Percentiles rank a stretch among this genome's conserved stretches.
Conservation (phyloP, 2,113 vertebrate species). For the Rostratula benghalensis region DNA sequence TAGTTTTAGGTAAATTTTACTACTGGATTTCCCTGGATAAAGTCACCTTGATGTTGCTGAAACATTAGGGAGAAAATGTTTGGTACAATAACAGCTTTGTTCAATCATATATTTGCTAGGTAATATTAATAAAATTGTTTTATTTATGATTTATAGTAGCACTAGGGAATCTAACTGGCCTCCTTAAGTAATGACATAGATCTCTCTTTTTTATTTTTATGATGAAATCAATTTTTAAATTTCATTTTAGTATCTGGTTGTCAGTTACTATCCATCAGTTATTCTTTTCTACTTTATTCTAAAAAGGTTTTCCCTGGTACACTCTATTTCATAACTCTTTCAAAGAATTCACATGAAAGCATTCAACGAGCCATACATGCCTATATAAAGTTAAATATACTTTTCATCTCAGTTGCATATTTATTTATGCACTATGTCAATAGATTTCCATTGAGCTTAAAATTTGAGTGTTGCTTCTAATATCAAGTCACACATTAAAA, state of each 20-base stretch:
- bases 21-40: neutral
- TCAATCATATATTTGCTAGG: neutral
- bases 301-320: slow-evolving; percentile 7
- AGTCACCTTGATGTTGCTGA: neutral
- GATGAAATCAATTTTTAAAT: slow-evolving; percentile 3
- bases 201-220: neutral
- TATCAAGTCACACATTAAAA: slow-evolving; percentile 2
- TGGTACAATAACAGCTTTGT: neutral
- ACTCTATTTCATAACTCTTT: slow-evolving; percentile 32
- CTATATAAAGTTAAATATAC: slow-evolving; percentile 4
- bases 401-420: neutral
- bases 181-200: neutral
- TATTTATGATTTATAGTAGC: neutral
- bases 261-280: slow-evolving; percentile 56
- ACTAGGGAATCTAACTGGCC: neutral
- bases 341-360: slow-evolving; percentile 8
- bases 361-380: slow-evolving; percentile 25
- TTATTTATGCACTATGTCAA: neutral
- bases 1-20: neutral
- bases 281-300: neutral
- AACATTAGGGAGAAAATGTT: neutral
- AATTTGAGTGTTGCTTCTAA: neutral
- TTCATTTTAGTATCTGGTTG: slow-evolving; percentile 30
- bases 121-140: slow-evolving; percentile 17
- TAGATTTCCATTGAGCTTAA: neutral